Evolutionary conservation across 2,888 invertebrate species (phyloP).

Genomic region (Labia minor): DNA sequence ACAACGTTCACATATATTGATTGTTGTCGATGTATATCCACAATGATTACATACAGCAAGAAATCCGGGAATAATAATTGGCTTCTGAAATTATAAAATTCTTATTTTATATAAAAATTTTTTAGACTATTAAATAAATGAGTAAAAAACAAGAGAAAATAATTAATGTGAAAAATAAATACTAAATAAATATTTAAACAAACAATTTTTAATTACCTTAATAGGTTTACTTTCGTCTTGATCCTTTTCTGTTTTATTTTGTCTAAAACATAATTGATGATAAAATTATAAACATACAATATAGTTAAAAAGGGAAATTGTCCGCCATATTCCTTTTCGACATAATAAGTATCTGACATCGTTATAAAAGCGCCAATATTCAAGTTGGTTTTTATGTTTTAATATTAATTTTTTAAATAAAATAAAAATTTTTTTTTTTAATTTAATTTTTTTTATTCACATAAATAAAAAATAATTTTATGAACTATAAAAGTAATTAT

Average conservation of each 20-base stretch:
- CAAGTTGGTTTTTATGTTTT: too few relatives aligned
- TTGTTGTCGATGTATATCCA: constrained; percentile 67
- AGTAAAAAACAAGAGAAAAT: background rate
- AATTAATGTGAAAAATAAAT: background rate
- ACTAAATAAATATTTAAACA: background rate
- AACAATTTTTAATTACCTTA: background rate
- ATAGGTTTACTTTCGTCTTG: background rate
- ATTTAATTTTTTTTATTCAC: too few relatives aligned
- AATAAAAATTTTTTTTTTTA: too few relatives aligned
- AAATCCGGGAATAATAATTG: constrained; percentile 42
- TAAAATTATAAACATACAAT: background rate
- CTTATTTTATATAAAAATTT: background rate
- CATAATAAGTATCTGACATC: background rate
- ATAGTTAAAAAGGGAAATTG: background rate
- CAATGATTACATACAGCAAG: constrained; percentile 69
- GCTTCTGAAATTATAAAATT: constrained; percentile 17
- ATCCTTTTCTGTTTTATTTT: background rate
- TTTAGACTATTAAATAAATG: background rate
- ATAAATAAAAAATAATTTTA: too few relatives aligned
- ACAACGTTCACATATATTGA: constrained; percentile 64
- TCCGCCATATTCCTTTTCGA: background rate
- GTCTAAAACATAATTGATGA: background rate
- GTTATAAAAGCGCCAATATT: too few relatives aligned
- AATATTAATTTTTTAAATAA: too few relatives aligned
- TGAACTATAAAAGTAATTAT: too few relatives aligned